Percentiles rank a stretch among this genome's conserved stretches.
Evolutionary conservation across 2,113 vertebrate genomes (phyloP).

Genomic region (Thoracochromis brauschi): DNA sequence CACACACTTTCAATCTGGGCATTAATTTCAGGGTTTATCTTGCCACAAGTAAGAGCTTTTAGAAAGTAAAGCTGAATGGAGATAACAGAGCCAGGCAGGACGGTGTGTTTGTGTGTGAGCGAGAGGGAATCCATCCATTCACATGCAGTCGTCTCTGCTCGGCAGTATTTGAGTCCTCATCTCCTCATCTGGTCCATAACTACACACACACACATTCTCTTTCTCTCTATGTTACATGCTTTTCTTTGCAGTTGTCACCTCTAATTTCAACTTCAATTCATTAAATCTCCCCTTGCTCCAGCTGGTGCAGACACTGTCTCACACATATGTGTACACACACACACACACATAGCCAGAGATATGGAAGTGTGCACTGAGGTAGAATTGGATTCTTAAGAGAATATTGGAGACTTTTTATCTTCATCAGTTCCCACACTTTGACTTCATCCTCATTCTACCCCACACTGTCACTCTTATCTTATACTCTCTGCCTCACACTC

Average conservation of each 20-base stretch:
- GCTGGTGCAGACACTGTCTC: neutral
- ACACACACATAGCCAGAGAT: neutral
- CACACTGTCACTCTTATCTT: neutral
- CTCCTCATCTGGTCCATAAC: neutral
- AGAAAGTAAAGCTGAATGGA: neutral
- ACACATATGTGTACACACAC: neutral
- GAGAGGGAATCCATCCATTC: neutral
- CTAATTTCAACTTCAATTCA: constrained; percentile 48
- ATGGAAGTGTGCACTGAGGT: neutral
- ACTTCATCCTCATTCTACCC: constrained; percentile 10
- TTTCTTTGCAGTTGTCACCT: constrained; percentile 49
- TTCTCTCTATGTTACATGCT: constrained; percentile 1
- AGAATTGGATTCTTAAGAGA: constrained; percentile 34
- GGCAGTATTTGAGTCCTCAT: neutral
- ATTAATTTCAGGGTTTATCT: neutral
- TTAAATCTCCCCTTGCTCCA: constrained; percentile 13
- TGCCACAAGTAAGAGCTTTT: neutral
- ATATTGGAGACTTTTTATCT: constrained; percentile 29
- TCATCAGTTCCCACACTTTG: constrained; percentile 13
- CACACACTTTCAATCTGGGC: neutral
- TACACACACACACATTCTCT: neutral
- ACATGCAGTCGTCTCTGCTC: neutral
- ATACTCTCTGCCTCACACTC: neutral
- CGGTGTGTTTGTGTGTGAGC: neutral
- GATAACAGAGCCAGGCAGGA: neutral